A percentile compares a stretch with the other conserved stretches of the same genome.
Evolutionary conservation across 2,797 vertebrate species (phyloP).

Genomic region (Acrocephalus scirpaceus): DNA sequence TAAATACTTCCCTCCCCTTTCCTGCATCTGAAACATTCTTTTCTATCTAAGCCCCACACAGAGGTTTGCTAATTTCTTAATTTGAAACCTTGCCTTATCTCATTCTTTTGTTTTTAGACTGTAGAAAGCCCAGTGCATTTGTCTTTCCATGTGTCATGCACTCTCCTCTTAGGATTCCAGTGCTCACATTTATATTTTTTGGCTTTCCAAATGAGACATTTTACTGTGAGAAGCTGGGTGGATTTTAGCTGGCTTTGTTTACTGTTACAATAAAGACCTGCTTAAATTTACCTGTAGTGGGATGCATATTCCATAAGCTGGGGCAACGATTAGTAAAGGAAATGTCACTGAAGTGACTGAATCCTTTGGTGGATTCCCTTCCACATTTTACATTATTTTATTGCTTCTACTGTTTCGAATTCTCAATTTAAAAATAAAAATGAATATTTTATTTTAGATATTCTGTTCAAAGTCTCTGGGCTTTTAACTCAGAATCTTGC

Average conservation of each 20-base stretch:
- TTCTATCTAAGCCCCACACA: not conserved
- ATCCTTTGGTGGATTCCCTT: not conserved
- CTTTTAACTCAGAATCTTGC: not conserved
- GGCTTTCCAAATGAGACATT: not conserved
- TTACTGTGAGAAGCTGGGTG: not conserved
- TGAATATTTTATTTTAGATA: not conserved
- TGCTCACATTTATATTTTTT: not conserved
- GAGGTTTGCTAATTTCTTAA: not conserved
- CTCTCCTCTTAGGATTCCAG: not conserved
- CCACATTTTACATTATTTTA: not conserved
- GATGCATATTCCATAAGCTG: not conserved
- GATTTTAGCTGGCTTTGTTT: not conserved
- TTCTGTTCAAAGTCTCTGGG: not conserved
- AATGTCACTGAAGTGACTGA: not conserved
- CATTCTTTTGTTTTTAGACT: not conserved
- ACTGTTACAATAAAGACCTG: not conserved
- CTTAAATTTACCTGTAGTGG: not conserved
- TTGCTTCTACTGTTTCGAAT: not conserved
- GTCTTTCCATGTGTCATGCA: not conserved
- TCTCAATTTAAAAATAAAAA: not conserved
- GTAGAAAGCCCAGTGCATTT: not conserved
- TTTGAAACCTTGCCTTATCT: not conserved
- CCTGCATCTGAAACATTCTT: not conserved
- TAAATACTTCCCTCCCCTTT: not conserved
- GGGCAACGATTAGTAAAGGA: not conserved